These are phyloP conservation scores for Lysandra bellargus DNA, from an alignment of 2,888 invertebrate species.

Conservation along the genomic window DNA sequence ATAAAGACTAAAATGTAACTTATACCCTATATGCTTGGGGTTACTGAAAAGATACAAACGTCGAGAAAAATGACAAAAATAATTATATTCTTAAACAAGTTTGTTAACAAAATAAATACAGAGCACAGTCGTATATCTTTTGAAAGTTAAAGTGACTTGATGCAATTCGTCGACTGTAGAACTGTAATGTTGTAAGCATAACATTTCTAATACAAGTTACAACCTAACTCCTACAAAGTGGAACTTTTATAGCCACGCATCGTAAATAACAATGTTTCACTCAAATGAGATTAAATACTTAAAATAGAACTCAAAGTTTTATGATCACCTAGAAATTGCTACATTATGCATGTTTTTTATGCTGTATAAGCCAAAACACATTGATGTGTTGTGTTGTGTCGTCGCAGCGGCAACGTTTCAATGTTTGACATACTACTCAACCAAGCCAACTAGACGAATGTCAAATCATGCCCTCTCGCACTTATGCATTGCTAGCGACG, in stretches of 20 bases:
- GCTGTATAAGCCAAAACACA: neutral
- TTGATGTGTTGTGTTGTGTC: neutral
- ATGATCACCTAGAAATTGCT: neutral
- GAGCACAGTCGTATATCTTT: neutral
- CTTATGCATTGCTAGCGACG: too few species aligned
- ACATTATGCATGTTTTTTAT: neutral
- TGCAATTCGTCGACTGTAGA: neutral
- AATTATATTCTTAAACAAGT: neutral
- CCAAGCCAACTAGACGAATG: too few species aligned
- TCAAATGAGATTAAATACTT: neutral
- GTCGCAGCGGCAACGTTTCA: neutral
- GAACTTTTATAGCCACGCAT: neutral
- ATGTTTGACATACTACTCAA: too few species aligned
- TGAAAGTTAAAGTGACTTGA: neutral
- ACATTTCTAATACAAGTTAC: neutral
- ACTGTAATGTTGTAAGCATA: neutral
- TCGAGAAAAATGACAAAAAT: neutral
- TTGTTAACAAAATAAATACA: neutral
- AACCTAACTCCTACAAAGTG: neutral
- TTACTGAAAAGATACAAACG: neutral
- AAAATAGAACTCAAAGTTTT: neutral
- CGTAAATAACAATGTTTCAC: conserved; percentile 8
- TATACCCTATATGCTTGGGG: neutral
- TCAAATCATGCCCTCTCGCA: too few species aligned
- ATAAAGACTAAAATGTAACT: too few species aligned